These are phyloP conservation scores for Erebia ligea DNA, from an alignment of 2,888 invertebrate genomes.

Conservation along the genomic window DNA sequence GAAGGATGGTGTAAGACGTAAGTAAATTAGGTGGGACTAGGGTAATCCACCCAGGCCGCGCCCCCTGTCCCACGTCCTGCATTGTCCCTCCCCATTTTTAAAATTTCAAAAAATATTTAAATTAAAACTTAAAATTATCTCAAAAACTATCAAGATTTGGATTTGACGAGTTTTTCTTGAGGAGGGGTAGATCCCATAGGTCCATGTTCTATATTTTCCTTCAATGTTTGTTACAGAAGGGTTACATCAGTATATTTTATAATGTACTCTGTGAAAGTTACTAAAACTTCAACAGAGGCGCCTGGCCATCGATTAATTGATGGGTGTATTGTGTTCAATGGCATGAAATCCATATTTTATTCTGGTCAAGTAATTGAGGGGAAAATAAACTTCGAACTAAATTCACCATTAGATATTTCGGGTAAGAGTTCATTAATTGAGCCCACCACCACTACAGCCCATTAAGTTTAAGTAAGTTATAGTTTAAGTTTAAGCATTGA, in stretches of 20 bases:
- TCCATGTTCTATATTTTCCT: not conserved
- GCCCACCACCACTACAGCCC: too few relatives aligned
- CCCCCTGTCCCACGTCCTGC: too few relatives aligned
- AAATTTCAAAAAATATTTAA: too few relatives aligned
- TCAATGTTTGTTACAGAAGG: not conserved
- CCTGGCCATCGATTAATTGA: slow-evolving; percentile 1
- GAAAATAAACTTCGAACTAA: slow-evolving; percentile 54
- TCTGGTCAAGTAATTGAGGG: slow-evolving; percentile 62
- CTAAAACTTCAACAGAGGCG: slow-evolving; percentile 7
- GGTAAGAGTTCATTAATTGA: slow-evolving; percentile 46
- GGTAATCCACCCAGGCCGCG: too few relatives aligned
- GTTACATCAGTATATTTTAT: slow-evolving; percentile 22
- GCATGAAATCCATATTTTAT: slow-evolving; percentile 55
- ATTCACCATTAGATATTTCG: slow-evolving; percentile 49
- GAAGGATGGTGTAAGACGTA: too few relatives aligned
- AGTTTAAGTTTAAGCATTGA: too few relatives aligned
- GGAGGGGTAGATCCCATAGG: not conserved
- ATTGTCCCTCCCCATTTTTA: too few relatives aligned
- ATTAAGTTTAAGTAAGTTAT: too few relatives aligned
- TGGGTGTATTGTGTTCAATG: slow-evolving; percentile 45
- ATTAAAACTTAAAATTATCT: too few relatives aligned
- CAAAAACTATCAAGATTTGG: too few relatives aligned
- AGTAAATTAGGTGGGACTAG: too few relatives aligned
- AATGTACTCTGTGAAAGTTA: slow-evolving; percentile 1
- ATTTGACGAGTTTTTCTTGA: too few relatives aligned